These are phyloP conservation scores for Clarias pachynema DNA, from an alignment of 2,797 vertebrate genomes.

Conservation along the genomic window DNA sequence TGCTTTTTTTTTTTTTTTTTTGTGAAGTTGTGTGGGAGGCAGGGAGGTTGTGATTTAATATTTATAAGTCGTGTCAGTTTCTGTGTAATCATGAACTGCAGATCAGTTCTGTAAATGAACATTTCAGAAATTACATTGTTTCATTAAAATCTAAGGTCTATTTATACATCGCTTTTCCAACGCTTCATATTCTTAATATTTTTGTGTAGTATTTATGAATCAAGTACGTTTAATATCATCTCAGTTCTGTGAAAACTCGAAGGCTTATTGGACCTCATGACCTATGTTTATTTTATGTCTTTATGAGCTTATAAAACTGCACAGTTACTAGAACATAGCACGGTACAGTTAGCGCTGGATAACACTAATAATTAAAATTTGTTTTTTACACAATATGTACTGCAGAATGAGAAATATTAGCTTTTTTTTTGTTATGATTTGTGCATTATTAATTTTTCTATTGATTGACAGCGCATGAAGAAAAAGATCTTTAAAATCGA, in stretches of 20 bases:
- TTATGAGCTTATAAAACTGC: neutral
- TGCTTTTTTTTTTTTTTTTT: neutral
- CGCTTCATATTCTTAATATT: neutral
- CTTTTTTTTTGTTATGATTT: neutral
- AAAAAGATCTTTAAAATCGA: neutral
- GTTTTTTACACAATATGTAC: neutral
- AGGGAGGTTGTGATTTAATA: neutral
- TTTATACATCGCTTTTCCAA: neutral
- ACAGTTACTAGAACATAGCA: neutral
- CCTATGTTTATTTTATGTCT: neutral
- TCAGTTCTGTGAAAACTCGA: conserved; percentile 13
- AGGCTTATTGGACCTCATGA: neutral
- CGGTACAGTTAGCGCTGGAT: neutral
- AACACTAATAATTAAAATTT: neutral
- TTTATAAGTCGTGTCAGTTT: neutral
- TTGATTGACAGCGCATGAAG: neutral
- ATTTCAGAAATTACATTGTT: neutral
- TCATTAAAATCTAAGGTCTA: neutral
- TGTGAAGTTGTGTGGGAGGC: neutral
- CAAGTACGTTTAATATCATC: conserved; percentile 12
- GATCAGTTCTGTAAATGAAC: neutral
- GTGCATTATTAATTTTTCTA: neutral
- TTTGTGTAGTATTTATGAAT: conserved; percentile 29
- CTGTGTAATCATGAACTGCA: neutral
- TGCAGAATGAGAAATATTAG: neutral